phyloP scores from a whole-genome alignment of 1,140 invertebrate species.

The Zophobas morio region DNA sequence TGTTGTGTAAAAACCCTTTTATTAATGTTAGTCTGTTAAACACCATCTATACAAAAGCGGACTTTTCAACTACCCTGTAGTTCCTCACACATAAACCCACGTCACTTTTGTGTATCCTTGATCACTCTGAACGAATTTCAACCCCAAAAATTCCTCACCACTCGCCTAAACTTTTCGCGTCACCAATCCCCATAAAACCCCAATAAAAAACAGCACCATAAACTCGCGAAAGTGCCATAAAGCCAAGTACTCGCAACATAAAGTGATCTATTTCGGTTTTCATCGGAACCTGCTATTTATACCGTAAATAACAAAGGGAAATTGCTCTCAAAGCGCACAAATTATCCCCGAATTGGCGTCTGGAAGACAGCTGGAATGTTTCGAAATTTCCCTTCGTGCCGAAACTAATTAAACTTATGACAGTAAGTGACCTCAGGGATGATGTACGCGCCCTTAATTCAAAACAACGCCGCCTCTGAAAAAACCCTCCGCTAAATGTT shows the following conservation, averaged over 20 bases:
- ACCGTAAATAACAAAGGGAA: slow-evolving; percentile 29
- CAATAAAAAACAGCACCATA: slow-evolving; percentile 14
- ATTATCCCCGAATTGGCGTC: slow-evolving; percentile 15
- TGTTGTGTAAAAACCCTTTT: too few species aligned
- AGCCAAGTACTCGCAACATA: slow-evolving; percentile 21
- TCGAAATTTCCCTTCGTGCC: slow-evolving; percentile 31
- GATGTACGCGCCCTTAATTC: slow-evolving; percentile 17
- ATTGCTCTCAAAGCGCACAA: slow-evolving; percentile 16
- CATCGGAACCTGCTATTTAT: slow-evolving; percentile 16
- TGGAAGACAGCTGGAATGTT: slow-evolving; percentile 15
- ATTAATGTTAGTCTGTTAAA: too few species aligned
- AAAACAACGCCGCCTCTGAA: not conserved
- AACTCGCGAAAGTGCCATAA: not conserved
- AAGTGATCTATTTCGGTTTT: slow-evolving; percentile 25
- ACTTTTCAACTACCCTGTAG: too few species aligned
- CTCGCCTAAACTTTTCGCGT: too few species aligned
- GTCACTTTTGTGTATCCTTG: not conserved
- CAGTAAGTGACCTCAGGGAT: not conserved
- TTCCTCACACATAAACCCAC: too few species aligned
- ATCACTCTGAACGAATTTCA: not conserved
- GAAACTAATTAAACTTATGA: slow-evolving; percentile 25
- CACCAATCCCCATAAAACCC: slow-evolving; percentile 12
- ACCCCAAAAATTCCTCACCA: too few species aligned
- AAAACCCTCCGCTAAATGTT: not conserved
- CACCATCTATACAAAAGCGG: too few species aligned